Evolutionary conservation across 2,797 vertebrate genomes (phyloP).

Genomic region (Urophycis tenuis): DNA sequence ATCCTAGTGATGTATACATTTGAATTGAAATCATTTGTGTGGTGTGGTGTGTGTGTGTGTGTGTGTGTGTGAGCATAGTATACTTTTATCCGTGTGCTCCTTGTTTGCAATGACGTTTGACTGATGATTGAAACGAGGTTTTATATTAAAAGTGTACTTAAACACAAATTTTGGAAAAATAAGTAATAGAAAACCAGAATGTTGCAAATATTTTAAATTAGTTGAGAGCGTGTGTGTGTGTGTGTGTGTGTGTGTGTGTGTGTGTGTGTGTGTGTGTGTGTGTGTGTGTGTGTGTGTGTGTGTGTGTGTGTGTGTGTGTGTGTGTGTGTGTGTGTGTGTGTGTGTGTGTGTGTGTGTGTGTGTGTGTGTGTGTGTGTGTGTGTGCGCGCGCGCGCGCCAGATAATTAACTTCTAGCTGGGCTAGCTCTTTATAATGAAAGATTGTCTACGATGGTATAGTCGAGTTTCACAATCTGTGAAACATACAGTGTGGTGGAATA

Average conservation of each 20-base stretch:
- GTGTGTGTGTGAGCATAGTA: neutral
- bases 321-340: too few relatives aligned
- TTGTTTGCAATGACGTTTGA: slow-evolving; percentile 26
- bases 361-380: too few relatives aligned
- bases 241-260: neutral
- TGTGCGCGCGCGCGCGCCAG: too few relatives aligned
- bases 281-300: too few relatives aligned
- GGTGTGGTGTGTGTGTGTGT: neutral
- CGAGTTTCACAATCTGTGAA: too few relatives aligned
- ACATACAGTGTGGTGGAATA: too few relatives aligned
- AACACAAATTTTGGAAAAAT: slow-evolving; percentile 44
- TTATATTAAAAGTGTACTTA: slow-evolving; percentile 76
- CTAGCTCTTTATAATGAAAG: slow-evolving; percentile 20
- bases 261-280: neutral
- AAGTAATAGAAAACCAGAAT: slow-evolving; percentile 35
- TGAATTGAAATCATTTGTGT: neutral
- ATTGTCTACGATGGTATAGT: neutral
- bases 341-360: too few relatives aligned
- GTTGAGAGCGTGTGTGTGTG: neutral
- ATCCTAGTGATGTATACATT: neutral
- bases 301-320: too few relatives aligned
- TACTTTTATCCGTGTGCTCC: neutral
- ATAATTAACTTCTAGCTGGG: neutral
- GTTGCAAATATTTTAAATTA: slow-evolving; percentile 47
- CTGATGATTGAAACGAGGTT: slow-evolving; percentile 39